These are phyloP conservation scores for Himantopus leucocephalus DNA, from an alignment of 2,113 vertebrate species.

Conservation along the genomic window DNA sequence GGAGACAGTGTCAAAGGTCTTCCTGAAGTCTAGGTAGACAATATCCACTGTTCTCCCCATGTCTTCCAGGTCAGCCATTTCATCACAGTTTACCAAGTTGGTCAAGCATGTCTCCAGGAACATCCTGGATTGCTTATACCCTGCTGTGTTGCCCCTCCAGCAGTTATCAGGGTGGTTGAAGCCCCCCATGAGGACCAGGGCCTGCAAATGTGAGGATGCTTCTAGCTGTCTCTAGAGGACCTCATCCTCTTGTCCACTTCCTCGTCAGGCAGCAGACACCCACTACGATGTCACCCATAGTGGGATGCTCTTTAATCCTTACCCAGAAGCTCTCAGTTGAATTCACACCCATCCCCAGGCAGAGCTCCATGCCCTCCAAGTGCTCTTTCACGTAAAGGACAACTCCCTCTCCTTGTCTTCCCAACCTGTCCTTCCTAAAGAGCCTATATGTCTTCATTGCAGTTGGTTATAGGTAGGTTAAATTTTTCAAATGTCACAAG, in stretches of 20 bases:
- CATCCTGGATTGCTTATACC: not conserved
- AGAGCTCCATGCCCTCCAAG: not conserved
- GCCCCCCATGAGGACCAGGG: not conserved
- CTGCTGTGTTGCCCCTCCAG: not conserved
- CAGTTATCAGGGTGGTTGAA: not conserved
- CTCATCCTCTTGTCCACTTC: not conserved
- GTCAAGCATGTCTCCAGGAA: not conserved
- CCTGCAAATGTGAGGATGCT: not conserved
- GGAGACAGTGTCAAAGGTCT: not conserved
- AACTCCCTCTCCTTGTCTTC: not conserved
- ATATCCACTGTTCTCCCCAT: not conserved
- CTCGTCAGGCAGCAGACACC: not conserved
- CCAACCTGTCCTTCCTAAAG: not conserved
- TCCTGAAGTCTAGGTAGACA: not conserved
- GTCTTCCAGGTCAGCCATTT: not conserved
- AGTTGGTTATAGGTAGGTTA: not conserved
- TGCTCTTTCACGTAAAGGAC: not conserved
- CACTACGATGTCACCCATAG: not conserved
- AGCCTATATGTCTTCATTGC: not conserved
- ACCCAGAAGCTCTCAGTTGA: not conserved
- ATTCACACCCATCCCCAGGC: not conserved
- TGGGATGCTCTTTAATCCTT: not conserved
- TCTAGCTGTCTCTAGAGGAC: not conserved
- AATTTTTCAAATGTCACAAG: not conserved
- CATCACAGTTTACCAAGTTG: not conserved